phyloP scores from a whole-genome alignment of 2,797 vertebrate species.

The Enteromius radiatus region DNA sequence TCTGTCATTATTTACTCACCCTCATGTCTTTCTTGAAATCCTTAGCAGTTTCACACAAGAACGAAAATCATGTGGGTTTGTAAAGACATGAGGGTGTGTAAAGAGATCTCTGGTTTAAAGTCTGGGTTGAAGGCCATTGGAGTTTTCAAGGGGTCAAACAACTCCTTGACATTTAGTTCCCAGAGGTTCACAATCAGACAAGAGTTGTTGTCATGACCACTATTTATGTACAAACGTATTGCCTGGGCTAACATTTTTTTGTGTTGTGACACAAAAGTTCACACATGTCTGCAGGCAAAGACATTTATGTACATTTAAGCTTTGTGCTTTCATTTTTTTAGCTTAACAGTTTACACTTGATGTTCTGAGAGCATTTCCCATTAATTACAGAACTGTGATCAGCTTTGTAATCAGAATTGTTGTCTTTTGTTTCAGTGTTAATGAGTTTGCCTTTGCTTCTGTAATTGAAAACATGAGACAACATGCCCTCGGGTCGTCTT shows the following conservation, averaged over 20 bases:
- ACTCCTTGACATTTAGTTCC: neutral
- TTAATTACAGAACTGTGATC: neutral
- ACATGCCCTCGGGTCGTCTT: neutral
- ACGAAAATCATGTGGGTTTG: neutral
- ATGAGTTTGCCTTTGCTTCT: slow-evolving; percentile 5
- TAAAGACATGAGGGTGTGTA: neutral
- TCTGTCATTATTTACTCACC: neutral
- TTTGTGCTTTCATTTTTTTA: neutral
- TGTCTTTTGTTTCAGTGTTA: slow-evolving; percentile 3
- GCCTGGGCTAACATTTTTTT: neutral
- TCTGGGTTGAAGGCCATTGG: neutral
- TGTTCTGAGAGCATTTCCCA: neutral
- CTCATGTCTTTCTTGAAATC: neutral
- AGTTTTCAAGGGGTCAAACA: neutral
- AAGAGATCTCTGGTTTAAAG: neutral
- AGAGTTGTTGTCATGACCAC: slow-evolving; percentile 1
- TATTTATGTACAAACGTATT: slow-evolving; percentile 15
- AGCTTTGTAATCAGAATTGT: neutral
- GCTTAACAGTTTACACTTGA: neutral
- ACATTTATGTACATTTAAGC: neutral
- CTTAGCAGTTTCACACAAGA: neutral
- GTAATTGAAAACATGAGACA: slow-evolving; percentile 8
- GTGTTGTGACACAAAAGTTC: slow-evolving; percentile 8
- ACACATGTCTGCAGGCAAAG: neutral
- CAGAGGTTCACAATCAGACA: slow-evolving; percentile 17